A percentile compares a stretch with the other conserved stretches of the same genome.
Conservation (phyloP, 2,797 vertebrate species). For the Neomorphus geoffroyi region DNA sequence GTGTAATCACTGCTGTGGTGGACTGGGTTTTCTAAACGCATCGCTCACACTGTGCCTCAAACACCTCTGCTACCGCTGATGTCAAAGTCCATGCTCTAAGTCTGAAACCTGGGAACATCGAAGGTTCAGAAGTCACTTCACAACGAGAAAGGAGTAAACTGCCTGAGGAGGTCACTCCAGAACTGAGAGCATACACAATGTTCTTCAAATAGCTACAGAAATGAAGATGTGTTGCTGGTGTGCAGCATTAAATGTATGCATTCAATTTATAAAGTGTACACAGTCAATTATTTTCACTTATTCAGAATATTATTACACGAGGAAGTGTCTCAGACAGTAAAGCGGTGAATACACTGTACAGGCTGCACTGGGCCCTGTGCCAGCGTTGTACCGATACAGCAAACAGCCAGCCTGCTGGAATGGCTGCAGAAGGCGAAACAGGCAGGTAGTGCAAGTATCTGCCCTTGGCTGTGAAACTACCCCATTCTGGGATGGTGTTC, state of each 20-base stretch:
- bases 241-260: neutral
- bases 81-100: neutral
- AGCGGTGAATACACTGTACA: neutral
- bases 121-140: neutral
- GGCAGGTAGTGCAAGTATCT: neutral
- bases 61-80: neutral
- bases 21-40: neutral
- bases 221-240: neutral
- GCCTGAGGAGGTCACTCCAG: neutral
- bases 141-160: neutral
- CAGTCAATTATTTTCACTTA: neutral
- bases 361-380: neutral
- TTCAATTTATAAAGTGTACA: neutral
- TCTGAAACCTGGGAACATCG: neutral
- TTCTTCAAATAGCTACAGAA: neutral
- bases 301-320: neutral
- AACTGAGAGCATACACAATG: neutral
- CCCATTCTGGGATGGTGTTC: fast-evolving
- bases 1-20: neutral
- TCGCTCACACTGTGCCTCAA: neutral
- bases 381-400: neutral
- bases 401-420: neutral
- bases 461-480: neutral
- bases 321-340: neutral
- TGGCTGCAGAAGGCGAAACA: neutral